These are phyloP conservation scores for Periphyllus acericola DNA, from an alignment of 2,888 invertebrate genomes.

Conservation along the genomic window DNA sequence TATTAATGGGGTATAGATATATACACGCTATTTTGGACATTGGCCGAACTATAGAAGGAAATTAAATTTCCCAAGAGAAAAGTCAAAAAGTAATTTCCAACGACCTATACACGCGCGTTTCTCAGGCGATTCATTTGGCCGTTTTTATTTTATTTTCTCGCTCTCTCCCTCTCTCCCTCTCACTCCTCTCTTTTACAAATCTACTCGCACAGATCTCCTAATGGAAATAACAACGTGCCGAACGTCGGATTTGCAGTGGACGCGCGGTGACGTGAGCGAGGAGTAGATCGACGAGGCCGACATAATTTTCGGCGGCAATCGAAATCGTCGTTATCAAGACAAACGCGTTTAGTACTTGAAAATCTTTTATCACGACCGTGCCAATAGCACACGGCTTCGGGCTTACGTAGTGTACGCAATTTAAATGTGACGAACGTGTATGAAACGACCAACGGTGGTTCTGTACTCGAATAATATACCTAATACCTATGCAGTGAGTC, in stretches of 20 bases:
- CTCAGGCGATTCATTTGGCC: conserved; percentile 8
- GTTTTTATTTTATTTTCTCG: conserved; percentile 3
- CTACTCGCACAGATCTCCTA: not conserved
- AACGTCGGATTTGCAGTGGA: not conserved
- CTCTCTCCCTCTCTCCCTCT: not conserved
- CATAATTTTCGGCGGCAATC: not conserved
- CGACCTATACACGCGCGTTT: conserved; percentile 6
- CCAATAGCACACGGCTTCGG: no score
- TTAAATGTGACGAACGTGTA: not conserved
- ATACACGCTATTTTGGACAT: not conserved
- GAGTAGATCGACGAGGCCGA: not conserved
- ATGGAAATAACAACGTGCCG: not conserved
- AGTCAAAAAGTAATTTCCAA: conserved; percentile 53
- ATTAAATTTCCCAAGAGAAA: conserved; percentile 52
- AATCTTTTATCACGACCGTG: not conserved
- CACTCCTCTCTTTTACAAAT: not conserved
- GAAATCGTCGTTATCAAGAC: not conserved
- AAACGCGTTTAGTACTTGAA: not conserved
- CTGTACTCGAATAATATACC: no score
- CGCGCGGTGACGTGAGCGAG: not conserved
- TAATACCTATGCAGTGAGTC: not conserved
- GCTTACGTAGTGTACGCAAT: no score
- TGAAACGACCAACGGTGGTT: not conserved
- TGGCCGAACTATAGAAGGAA: conserved; percentile 10
- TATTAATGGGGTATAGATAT: no score